Base-by-base conservation (phyloP, 2,113 vertebrate species). In the Silurus glanis region DNA sequence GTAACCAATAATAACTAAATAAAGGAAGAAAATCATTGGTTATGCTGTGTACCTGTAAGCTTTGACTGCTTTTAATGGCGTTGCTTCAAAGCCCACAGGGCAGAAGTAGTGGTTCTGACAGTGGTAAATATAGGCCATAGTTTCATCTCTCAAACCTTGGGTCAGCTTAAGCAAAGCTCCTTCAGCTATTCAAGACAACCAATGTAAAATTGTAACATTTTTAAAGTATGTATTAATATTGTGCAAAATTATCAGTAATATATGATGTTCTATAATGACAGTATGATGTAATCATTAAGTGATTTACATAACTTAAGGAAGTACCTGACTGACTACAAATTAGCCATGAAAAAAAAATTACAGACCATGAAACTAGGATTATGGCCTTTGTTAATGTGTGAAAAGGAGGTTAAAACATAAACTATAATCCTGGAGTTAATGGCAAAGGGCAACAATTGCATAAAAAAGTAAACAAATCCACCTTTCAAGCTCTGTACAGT, bases 71-170 rank as follows among this genome's bases (percentile, higher is more conserved):
- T 97, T 99, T 76, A 98, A 91, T 19, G 98, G 98, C 0, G 98
- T 99, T 45, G 97, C 98, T 92, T 99, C 98, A 87, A 97, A 99
- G 89, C 98, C 98, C 93, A 99, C 96, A 13, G 98, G 98, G 88
- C 98, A 99, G 93, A 98, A 99, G 92, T 99, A 99, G 94, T 99
- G 98, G 93, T 99, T 99, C 94, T 99, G 98, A 93, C 98, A 99
- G 95, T 99, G 98, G 92, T 99, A 99, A 90, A 99, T 97, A 87
- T 97, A 99, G 87, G 98, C 97, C 95, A 98, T 96, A 0, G 97
- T 96, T 82, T 99, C 98, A 1, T 99, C 98, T 92, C 95, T 96
- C 90, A 99, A 88, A 64, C 98, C 98, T 81, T 96, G 95, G 0
- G 97, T 98, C 87, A 99, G 94, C 87, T 99, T 99, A 19, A 94